Evolutionary conservation across 2,888 invertebrate genomes (phyloP).

Genomic region (Archips xylosteana): DNA sequence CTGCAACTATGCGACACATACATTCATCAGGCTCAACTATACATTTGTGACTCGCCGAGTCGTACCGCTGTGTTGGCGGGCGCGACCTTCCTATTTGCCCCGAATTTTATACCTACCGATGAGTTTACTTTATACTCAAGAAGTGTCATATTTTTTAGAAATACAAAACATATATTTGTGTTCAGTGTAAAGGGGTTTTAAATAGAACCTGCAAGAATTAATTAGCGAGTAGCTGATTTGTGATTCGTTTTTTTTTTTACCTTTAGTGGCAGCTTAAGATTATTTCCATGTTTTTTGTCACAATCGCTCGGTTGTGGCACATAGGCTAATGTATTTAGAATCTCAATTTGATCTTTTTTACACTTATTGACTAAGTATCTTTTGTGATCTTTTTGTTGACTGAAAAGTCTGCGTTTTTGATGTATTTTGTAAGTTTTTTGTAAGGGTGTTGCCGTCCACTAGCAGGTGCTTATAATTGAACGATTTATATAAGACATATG

Average conservation of each 20-base stretch:
- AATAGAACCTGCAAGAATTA: not conserved
- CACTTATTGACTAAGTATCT: constrained; percentile 15
- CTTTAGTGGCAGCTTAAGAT: not conserved
- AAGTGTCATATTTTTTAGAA: not conserved
- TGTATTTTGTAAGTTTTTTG: constrained; percentile 43
- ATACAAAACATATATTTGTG: not conserved
- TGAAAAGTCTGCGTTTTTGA: constrained; percentile 12
- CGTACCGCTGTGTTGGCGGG: not conserved
- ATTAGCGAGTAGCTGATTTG: not conserved
- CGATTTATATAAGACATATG: constrained; percentile 16
- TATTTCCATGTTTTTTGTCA: not conserved
- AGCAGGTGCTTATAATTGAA: constrained; percentile 57
- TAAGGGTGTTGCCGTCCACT: constrained; percentile 51
- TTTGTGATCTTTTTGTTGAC: not conserved
- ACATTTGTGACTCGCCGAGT: not conserved
- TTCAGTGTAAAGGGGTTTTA: not conserved
- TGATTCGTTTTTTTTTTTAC: not conserved
- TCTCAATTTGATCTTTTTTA: constrained; percentile 26
- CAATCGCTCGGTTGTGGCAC: not conserved
- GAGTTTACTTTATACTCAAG: not conserved
- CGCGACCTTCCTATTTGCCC: not conserved
- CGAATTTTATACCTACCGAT: not conserved
- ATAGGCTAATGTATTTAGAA: constrained; percentile 14
- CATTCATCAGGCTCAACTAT: too few relatives aligned
- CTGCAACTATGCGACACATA: too few relatives aligned